Conservation (phyloP, 2,797 vertebrate species). For the Myiotriccus ornatus region DNA sequence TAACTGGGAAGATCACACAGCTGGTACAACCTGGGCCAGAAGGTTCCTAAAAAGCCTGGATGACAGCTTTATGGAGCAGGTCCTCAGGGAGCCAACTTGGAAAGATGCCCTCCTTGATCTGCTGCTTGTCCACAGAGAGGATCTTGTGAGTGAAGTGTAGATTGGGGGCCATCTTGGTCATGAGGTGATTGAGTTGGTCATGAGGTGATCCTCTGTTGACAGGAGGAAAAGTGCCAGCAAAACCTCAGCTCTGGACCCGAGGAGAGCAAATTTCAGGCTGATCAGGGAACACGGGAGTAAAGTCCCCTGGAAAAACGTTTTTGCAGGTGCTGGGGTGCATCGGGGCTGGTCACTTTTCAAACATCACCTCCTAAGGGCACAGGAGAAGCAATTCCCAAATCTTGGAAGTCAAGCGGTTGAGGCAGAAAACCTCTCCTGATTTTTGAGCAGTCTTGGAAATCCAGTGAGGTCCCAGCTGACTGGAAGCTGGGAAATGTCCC, state of each 20-base stretch:
- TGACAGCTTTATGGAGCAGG: background rate
- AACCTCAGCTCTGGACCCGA: background rate
- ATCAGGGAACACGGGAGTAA: background rate
- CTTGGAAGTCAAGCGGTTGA: background rate
- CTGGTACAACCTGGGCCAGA: background rate
- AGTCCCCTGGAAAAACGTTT: background rate
- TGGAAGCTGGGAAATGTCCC: background rate
- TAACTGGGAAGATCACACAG: background rate
- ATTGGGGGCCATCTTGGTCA: background rate
- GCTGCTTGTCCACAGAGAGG: background rate
- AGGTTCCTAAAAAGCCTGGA: background rate
- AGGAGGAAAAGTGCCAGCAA: background rate
- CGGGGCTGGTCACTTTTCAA: background rate
- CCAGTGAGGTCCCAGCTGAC: background rate
- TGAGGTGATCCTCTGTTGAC: rapidly evolving
- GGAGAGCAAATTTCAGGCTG: background rate
- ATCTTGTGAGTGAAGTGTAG: background rate
- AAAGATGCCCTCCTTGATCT: background rate
- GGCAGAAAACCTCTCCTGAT: background rate
- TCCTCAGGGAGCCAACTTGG: background rate
- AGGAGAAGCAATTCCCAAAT: background rate
- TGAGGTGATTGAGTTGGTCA: rapidly evolving
- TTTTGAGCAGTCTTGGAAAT: background rate
- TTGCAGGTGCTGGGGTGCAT: background rate
- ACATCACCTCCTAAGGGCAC: background rate